phyloP scores from a whole-genome alignment of 2,888 invertebrate species.

The Microctonus brassicae region DNA sequence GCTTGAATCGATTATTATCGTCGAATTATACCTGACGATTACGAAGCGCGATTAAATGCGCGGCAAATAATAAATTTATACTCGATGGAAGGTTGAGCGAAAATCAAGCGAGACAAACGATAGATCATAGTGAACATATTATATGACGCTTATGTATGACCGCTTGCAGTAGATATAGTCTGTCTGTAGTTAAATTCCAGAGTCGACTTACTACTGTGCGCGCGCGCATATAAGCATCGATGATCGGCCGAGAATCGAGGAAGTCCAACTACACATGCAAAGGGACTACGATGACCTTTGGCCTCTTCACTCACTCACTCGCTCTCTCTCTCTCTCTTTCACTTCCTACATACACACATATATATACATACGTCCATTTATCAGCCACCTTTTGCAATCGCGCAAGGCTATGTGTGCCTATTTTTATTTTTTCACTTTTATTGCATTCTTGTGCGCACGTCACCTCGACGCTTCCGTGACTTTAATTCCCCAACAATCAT shows the following conservation, averaged over 20 bases:
- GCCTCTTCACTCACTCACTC: constrained; percentile 36
- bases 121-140: constrained; percentile 46
- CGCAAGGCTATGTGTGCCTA: background rate
- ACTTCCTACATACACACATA: too few relatives aligned
- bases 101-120: constrained; percentile 30
- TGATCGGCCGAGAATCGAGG: constrained; percentile 40
- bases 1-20: constrained; percentile 34
- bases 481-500: constrained; percentile 35
- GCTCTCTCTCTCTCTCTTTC: constrained; percentile 4
- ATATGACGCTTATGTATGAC: constrained; percentile 44
- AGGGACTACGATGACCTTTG: constrained; percentile 34
- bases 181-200: constrained; percentile 48
- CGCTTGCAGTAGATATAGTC: constrained; percentile 31
- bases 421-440: constrained; percentile 21
- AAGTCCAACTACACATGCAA: too few relatives aligned
- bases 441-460: constrained; percentile 32
- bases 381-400: background rate
- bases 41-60: constrained; percentile 45
- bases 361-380: background rate
- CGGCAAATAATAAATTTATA: constrained; percentile 45
- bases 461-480: constrained; percentile 44
- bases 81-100: constrained; percentile 44
- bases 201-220: constrained; percentile 26
- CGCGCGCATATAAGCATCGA: constrained; percentile 23
- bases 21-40: constrained; percentile 33